These are phyloP conservation scores for Heteronetta atricapilla DNA, from an alignment of 2,113 vertebrate species.

Conservation along the genomic window DNA sequence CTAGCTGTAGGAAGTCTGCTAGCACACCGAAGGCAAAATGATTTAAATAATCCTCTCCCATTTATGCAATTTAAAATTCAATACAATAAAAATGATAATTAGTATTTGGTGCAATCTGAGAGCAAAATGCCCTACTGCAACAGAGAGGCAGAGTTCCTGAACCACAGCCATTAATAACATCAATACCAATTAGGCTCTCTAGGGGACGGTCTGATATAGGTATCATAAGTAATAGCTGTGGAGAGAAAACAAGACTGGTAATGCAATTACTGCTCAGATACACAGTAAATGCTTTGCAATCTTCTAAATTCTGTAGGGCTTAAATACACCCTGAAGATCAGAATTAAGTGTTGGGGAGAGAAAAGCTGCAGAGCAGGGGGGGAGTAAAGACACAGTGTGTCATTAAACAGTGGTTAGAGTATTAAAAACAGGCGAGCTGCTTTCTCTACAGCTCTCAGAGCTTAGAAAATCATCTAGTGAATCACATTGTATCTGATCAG, in stretches of 20 bases:
- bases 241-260: neutral
- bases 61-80: conserved; percentile 6
- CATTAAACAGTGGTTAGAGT: neutral
- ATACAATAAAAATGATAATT: neutral
- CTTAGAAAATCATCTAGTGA: neutral
- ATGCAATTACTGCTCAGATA: neutral
- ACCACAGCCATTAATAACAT: neutral
- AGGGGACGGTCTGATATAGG: neutral
- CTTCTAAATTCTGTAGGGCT: neutral
- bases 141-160: neutral
- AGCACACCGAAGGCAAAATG: neutral
- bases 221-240: neutral
- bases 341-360: neutral
- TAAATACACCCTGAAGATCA: neutral
- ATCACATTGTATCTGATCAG: neutral
- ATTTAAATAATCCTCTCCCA: neutral
- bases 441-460: neutral
- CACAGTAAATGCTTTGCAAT: neutral
- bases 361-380: neutral
- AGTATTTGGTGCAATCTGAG: neutral
- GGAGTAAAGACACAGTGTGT: neutral
- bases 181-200: neutral
- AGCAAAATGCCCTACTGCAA: neutral
- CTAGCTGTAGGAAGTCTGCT: neutral
- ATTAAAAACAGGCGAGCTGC: neutral